Percentiles rank a stretch among this genome's conserved stretches.
phyloP scores from a whole-genome alignment of 1,140 invertebrate genomes.

The Pararge aegeria region DNA sequence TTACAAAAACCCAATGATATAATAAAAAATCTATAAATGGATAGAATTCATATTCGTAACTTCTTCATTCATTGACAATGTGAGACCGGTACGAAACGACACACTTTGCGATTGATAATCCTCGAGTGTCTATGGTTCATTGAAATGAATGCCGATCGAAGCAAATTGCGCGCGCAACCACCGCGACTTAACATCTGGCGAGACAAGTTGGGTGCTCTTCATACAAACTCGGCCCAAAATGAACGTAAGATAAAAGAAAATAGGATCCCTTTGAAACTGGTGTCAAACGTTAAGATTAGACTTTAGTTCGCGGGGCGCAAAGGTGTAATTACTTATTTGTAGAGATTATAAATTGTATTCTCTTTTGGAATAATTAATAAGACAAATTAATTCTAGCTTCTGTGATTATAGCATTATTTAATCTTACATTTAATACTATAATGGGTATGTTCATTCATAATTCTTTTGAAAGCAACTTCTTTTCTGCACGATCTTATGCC shows the following conservation, averaged over 20 bases:
- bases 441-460: no score
- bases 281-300: conserved; percentile 13
- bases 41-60: background rate
- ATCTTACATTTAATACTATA: no score
- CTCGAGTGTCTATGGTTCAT: conserved; percentile 43
- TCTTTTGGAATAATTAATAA: no score
- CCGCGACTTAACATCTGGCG: conserved; percentile 25
- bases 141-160: conserved; percentile 63
- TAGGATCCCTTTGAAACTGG: conserved; percentile 8
- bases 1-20: background rate
- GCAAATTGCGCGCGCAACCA: conserved; percentile 59
- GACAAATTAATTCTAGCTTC: no score
- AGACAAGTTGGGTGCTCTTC: conserved; percentile 13
- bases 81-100: background rate
- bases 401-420: no score
- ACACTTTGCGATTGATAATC: conserved; percentile 5
- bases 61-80: conserved; percentile 3
- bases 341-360: no score
- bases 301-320: background rate
- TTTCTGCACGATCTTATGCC: no score
- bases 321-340: background rate
- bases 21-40: background rate
- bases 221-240: conserved; percentile 12
- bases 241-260: conserved; percentile 16
- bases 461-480: no score